Evolutionary conservation across 2,888 invertebrate species (phyloP).

Genomic region (Troglohyphantes excavatus): DNA sequence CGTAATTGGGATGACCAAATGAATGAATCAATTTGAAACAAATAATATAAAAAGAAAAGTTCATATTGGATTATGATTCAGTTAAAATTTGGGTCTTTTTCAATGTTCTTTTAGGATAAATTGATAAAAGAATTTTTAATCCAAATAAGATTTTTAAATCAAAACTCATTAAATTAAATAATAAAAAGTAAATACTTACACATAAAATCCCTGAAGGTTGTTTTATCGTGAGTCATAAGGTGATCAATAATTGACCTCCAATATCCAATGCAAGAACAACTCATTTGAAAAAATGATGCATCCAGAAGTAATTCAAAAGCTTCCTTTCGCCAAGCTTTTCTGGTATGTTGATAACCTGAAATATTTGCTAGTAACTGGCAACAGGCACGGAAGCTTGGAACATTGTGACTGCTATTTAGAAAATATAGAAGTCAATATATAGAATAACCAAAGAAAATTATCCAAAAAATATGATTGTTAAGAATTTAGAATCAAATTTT

Average conservation of each 20-base stretch:
- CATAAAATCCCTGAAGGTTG: slow-evolving; percentile 93
- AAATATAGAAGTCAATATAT: slow-evolving; percentile 10
- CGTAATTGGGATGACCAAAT: too few relatives aligned
- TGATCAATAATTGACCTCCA: slow-evolving; percentile 94
- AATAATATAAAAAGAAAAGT: too few relatives aligned
- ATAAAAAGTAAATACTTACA: slow-evolving; percentile 85
- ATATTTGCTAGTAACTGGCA: slow-evolving; percentile 91
- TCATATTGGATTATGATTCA: too few relatives aligned
- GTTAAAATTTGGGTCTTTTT: too few relatives aligned
- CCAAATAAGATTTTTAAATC: too few relatives aligned
- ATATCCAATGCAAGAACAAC: slow-evolving; percentile 87
- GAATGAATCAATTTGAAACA: too few relatives aligned
- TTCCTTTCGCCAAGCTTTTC: slow-evolving; percentile 94
- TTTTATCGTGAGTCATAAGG: slow-evolving; percentile 95
- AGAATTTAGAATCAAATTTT: too few relatives aligned
- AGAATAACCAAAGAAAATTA: too few relatives aligned
- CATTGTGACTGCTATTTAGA: slow-evolving; percentile 86
- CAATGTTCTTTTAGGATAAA: too few relatives aligned
- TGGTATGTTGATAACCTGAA: slow-evolving; percentile 92
- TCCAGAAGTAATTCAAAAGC: slow-evolving; percentile 92
- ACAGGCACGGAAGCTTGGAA: slow-evolving; percentile 92
- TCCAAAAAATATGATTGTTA: too few relatives aligned
- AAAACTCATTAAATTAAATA: background rate
- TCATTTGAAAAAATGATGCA: slow-evolving; percentile 92
- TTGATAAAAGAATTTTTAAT: too few relatives aligned